Percentiles rank a stretch among this genome's conserved stretches.
phyloP scores from a whole-genome alignment of 2,797 vertebrate genomes.

The Potorous gilbertii region DNA sequence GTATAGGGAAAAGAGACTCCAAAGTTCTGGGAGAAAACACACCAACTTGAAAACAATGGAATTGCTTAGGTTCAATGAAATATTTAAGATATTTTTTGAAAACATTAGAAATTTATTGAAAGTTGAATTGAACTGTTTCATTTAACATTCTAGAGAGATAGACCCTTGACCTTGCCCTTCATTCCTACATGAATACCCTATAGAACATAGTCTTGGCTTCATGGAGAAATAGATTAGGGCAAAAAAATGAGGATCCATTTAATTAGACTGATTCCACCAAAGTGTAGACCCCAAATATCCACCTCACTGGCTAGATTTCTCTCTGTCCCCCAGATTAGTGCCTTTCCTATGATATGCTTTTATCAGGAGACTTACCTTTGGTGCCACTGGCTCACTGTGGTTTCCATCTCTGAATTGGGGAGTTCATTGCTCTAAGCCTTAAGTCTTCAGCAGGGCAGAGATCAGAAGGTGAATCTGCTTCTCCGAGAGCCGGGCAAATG shows the following conservation, averaged over 20 bases:
- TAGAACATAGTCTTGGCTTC: neutral
- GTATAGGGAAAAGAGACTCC: neutral
- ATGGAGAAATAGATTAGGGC: neutral
- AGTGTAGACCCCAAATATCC: neutral
- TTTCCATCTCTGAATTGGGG: neutral
- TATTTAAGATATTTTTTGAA: neutral
- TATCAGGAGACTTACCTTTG: neutral
- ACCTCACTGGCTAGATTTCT: neutral
- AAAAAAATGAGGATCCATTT: neutral
- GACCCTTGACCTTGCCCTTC: neutral
- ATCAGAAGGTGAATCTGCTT: neutral
- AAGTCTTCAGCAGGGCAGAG: neutral
- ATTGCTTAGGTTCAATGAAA: neutral
- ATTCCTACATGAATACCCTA: neutral
- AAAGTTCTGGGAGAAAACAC: neutral
- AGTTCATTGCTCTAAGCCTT: neutral
- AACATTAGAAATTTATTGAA: neutral
- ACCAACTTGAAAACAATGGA: neutral
- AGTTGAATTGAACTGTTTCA: neutral
- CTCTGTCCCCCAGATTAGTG: neutral
- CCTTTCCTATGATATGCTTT: neutral
- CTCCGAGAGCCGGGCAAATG: neutral
- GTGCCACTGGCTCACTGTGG: neutral
- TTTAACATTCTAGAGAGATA: neutral
- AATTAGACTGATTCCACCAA: neutral